Conservation (phyloP, 2,113 vertebrate genomes). For the Pachycephala philippinensis region DNA sequence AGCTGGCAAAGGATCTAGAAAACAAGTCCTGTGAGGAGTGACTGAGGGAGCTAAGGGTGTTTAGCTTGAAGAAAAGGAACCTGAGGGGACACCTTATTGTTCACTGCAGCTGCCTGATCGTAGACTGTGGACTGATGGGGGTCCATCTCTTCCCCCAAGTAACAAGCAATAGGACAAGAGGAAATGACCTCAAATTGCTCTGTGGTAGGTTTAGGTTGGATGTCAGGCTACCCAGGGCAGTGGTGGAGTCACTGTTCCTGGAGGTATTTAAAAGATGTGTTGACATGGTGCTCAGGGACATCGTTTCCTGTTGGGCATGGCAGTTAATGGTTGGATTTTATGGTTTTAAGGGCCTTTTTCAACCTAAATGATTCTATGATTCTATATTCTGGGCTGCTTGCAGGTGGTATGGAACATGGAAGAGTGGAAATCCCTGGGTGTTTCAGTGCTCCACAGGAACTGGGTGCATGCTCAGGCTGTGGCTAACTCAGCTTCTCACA, state of each 20-base stretch:
- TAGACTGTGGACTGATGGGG: rapidly evolving
- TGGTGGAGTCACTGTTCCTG: neutral
- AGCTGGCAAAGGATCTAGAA: neutral
- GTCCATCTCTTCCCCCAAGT: neutral
- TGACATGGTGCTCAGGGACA: neutral
- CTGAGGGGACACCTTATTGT: rapidly evolving
- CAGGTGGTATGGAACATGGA: neutral
- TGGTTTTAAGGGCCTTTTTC: neutral
- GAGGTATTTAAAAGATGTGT: neutral
- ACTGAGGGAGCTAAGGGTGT: neutral
- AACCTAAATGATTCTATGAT: neutral
- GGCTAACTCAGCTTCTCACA: neutral
- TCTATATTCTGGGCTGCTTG: neutral
- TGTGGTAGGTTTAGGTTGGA: neutral
- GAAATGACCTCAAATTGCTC: rapidly evolving
- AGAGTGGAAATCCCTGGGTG: neutral
- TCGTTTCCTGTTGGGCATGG: neutral
- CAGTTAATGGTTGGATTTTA: neutral
- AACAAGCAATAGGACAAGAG: neutral
- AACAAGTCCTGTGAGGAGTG: rapidly evolving
- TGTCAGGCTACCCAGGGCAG: neutral
- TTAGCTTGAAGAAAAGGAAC: neutral
- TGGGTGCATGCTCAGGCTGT: neutral
- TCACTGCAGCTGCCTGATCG: neutral
- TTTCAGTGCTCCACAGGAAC: neutral